Evolutionary conservation across 2,888 invertebrate genomes (phyloP).

Genomic region (Cephus pulcher): DNA sequence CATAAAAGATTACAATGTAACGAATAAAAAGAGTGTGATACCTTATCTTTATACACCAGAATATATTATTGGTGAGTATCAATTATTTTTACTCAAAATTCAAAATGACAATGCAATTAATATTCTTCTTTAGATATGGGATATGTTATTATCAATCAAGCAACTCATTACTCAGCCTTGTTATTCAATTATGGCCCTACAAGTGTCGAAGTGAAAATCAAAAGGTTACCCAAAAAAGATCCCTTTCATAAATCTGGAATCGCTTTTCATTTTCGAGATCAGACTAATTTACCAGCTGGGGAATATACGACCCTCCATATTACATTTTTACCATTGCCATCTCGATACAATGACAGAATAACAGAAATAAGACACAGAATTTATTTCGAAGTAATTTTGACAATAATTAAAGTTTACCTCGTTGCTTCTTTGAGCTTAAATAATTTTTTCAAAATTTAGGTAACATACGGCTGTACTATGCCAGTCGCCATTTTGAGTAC

Average conservation of each 20-base stretch:
- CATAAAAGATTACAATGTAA: slow-evolving; percentile 52
- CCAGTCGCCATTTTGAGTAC: slow-evolving; percentile 71
- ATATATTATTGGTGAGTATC: slow-evolving; percentile 65
- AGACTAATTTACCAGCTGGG: slow-evolving; percentile 67
- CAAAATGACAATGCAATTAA: background rate
- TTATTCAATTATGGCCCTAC: slow-evolving; percentile 72
- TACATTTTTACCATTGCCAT: slow-evolving; percentile 68
- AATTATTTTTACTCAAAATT: background rate
- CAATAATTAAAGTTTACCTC: slow-evolving; percentile 10
- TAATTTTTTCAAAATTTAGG: slow-evolving; percentile 55
- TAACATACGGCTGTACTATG: slow-evolving; percentile 72
- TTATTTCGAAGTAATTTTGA: slow-evolving; percentile 67
- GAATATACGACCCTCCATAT: slow-evolving; percentile 69
- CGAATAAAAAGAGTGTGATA: slow-evolving; percentile 61
- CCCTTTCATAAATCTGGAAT: slow-evolving; percentile 51
- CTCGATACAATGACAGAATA: slow-evolving; percentile 61
- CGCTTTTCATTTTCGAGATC: slow-evolving; percentile 52
- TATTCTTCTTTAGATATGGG: slow-evolving; percentile 66
- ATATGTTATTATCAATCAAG: slow-evolving; percentile 68
- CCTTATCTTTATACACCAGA: slow-evolving; percentile 68
- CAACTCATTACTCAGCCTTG: slow-evolving; percentile 67
- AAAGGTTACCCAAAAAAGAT: slow-evolving; percentile 34
- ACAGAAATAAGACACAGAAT: slow-evolving; percentile 66
- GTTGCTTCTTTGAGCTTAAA: slow-evolving; percentile 2
- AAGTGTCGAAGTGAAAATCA: slow-evolving; percentile 65